Evolutionary conservation across 2,888 invertebrate genomes (phyloP).

Genomic region (Parasteatoda lunata): DNA sequence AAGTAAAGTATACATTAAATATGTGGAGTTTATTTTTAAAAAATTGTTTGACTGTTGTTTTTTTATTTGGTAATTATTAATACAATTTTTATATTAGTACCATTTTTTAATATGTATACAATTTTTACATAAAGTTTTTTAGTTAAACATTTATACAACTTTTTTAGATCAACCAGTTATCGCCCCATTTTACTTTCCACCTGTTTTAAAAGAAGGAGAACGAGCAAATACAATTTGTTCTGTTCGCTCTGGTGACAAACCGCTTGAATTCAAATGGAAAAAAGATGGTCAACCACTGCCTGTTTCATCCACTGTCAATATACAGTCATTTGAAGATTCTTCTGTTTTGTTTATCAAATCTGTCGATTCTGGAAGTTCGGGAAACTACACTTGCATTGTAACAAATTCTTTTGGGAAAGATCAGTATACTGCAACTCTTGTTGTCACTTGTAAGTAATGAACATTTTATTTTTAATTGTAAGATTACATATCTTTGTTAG

Average conservation of each 20-base stretch:
- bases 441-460: constrained; percentile 32
- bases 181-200: constrained; percentile 42
- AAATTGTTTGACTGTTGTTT: no score
- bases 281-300: constrained; percentile 45
- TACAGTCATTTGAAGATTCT: constrained; percentile 40
- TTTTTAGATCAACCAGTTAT: constrained; percentile 40
- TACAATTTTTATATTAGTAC: no score
- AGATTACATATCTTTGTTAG: no score
- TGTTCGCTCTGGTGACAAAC: constrained; percentile 41
- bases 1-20: no score
- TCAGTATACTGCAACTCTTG: constrained; percentile 23
- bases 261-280: constrained; percentile 56
- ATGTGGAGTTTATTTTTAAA: no score
- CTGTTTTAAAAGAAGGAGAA: constrained; percentile 48
- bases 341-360: constrained; percentile 41
- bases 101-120: no score
- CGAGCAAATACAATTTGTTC: constrained; percentile 42
- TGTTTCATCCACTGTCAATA: constrained; percentile 29
- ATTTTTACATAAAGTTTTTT: no score
- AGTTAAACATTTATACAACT: no score
- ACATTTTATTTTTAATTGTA: no score
- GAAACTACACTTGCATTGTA: constrained; percentile 64
- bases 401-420: constrained; percentile 58
- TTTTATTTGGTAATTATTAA: no score
- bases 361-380: constrained; percentile 36